These are phyloP conservation scores for Barbus barbus DNA, from an alignment of 2,113 vertebrate genomes.

Conservation along the genomic window DNA sequence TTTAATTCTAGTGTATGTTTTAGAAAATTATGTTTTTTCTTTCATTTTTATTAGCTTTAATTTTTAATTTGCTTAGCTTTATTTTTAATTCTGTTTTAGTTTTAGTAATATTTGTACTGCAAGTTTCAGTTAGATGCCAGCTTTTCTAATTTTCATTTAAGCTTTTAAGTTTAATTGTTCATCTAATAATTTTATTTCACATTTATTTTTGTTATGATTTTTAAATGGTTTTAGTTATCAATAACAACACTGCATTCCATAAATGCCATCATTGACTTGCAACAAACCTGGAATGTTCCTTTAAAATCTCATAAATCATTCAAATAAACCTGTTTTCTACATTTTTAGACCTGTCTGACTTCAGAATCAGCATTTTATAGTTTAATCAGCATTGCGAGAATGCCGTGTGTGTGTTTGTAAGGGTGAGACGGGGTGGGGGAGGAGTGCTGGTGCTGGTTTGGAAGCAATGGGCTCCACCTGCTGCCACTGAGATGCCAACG, in stretches of 20 bases:
- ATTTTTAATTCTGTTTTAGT: neutral
- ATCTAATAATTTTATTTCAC: neutral
- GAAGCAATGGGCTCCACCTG: slow-evolving; percentile 69
- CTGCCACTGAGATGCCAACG: slow-evolving; percentile 67
- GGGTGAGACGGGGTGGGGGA: slow-evolving; percentile 3
- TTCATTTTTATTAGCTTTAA: neutral
- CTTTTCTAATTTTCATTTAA: neutral
- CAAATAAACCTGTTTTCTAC: neutral
- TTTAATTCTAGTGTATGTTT: neutral
- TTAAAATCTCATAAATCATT: neutral
- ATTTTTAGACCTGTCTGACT: neutral
- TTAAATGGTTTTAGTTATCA: neutral
- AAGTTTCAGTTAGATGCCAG: neutral
- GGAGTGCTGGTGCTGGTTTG: slow-evolving; percentile 47
- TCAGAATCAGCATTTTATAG: neutral
- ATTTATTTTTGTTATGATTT: neutral
- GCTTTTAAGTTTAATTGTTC: neutral
- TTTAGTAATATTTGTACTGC: neutral
- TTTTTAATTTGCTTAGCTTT: neutral
- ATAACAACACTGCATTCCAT: neutral
- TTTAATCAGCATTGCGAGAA: neutral
- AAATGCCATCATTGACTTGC: neutral
- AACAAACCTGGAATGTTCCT: neutral
- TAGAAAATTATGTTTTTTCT: neutral
- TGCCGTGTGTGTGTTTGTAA: slow-evolving; percentile 6